Evolutionary conservation across 2,888 invertebrate genomes (phyloP), one percentile per base, ranked within the genome.

Genomic region (Himalopsyche tibetana): DNA sequence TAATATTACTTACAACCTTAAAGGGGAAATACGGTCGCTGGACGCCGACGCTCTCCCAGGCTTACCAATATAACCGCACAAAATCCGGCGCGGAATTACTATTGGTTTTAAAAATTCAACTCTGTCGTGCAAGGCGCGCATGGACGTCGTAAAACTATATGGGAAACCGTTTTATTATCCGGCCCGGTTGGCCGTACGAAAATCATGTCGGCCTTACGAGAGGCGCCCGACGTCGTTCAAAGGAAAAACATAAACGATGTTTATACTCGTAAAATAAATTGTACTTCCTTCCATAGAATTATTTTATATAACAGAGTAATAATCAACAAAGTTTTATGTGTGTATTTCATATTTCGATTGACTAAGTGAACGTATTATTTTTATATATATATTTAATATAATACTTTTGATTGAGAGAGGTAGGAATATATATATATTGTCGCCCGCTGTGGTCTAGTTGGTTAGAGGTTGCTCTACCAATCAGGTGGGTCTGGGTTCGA

Each of bases 151-250:
- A 74, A 74, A 74, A 74, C 74, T 74, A 74, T 74, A 74, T 74
- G 74, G 74, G 74, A 74, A 74, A 74, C 74, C 74, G 74, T 74
- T 74, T 74, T 74, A 74, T 74, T 74, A 74, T 36, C 74, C 38
- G 15, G 74, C 74, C 74, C 74, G 36, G 38, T 74, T 15, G 74
- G 74, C 28, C 36, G 6, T 74, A 74, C 36, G 74, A 38, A 74
- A 74, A 38, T 74, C 36, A 74, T 74, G 74, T 74, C 38, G 74
- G 36, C 74, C 74, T 74, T 36, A 74, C 12, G 74, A 74, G 74
- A 74, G 74, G 38, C 74, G 74, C 74, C 74, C 74, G 74, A 12
- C 74, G 74, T 15, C 36, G 36, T 6, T 74, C 74, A 36, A 74
- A 74, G 15, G 74, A 74, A 74, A 69, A 74, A 74, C 36, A 15